phyloP scores from a whole-genome alignment of 2,797 vertebrate species.

The Catharus ustulatus region DNA sequence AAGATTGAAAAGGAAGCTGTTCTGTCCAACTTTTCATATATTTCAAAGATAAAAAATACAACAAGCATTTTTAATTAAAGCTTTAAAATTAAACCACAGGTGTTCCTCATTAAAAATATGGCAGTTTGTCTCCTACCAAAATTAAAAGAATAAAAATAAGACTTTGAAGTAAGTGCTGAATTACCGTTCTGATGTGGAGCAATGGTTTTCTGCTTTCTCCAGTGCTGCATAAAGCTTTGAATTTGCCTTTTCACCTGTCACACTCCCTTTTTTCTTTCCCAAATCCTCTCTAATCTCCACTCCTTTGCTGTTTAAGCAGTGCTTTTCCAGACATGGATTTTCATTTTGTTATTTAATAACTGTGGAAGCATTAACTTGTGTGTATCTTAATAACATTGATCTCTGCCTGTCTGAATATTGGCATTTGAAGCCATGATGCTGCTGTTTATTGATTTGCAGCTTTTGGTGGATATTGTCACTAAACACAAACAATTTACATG shows the following conservation, averaged over 20 bases:
- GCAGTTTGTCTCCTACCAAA: neutral
- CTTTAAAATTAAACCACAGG: neutral
- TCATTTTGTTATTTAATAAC: neutral
- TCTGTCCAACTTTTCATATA: neutral
- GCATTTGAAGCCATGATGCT: neutral
- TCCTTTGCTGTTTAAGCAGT: neutral
- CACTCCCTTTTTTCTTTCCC: fast-evolving
- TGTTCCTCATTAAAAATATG: neutral
- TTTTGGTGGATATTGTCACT: neutral
- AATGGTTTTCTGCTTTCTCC: neutral
- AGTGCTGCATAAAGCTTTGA: neutral
- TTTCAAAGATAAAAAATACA: neutral
- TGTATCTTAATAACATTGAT: neutral
- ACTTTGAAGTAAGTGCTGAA: neutral
- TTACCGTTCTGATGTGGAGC: neutral
- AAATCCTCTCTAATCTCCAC: neutral
- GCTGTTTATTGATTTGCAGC: neutral
- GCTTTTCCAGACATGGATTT: neutral
- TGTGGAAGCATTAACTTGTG: neutral
- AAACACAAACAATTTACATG: neutral
- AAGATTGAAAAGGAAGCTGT: neutral
- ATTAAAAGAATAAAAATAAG: neutral
- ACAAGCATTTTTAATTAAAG: neutral
- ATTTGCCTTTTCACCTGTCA: neutral
- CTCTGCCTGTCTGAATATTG: neutral